A percentile compares a stretch with the other conserved stretches of the same genome.
Conservation (phyloP, 2,888 invertebrate genomes). For the Drosophila mercatorum region DNA sequence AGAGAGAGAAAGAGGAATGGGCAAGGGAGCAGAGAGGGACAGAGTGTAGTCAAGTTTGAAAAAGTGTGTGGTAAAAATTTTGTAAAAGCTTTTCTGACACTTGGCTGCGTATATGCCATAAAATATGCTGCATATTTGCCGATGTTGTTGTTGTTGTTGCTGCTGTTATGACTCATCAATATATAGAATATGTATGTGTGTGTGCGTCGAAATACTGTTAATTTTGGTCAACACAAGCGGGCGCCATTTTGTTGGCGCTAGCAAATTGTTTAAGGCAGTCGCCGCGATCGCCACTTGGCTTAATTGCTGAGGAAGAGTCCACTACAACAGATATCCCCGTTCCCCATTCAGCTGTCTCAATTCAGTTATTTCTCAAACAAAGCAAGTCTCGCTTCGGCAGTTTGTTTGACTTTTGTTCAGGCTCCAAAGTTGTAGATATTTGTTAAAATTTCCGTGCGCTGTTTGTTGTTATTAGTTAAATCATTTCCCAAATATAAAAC, state of each 20-base stretch:
- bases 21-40: not conserved
- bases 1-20: constrained; percentile 9
- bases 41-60: constrained; percentile 10
- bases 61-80: constrained; percentile 30
- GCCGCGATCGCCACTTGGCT: constrained; percentile 31
- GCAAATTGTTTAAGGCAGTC: constrained; percentile 53
- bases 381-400: not conserved
- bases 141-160: constrained; percentile 6
- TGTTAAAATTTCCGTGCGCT: not conserved
- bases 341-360: too few species aligned
- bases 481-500: not conserved
- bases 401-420: not conserved
- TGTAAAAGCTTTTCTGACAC: constrained; percentile 69
- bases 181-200: constrained; percentile 1
- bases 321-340: too few species aligned
- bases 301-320: constrained; percentile 24
- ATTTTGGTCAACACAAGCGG: constrained; percentile 42
- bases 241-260: constrained; percentile 48
- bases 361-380: not conserved
- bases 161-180: constrained; percentile 47
- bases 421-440: not conserved
- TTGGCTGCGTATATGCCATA: constrained; percentile 31
- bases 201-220: constrained; percentile 42
- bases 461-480: constrained; percentile 1
- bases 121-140: constrained; percentile 17